Evolutionary conservation across 1,140 invertebrate genomes (phyloP), one percentile per base, ranked within the genome.

Genomic region (Rhyzopertha dominica): DNA sequence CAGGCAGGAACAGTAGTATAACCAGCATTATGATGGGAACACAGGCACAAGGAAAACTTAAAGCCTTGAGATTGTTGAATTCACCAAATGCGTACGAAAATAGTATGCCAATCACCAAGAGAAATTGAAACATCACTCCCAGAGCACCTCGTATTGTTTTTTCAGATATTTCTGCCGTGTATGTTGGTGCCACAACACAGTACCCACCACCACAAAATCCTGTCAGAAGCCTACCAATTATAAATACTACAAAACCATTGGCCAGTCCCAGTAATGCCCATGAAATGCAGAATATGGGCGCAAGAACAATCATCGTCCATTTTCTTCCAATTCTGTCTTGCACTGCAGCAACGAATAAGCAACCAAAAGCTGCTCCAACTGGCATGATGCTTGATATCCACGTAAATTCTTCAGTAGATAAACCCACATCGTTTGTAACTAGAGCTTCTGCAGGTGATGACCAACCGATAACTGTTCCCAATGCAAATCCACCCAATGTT

Each of bases 151-250:
- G 70, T 23, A 84, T 74, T 1, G 70, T 56, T 5, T 70, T 76
- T 38, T 83, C 77, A 0, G 78, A 73, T 5, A 80, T 80, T 66
- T 87, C 85, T 1, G 76, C 77, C 1, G 80, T 76, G 50, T 86
- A 88, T 44, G 83, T 67, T 1, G 83, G 82, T 0, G 74, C 77
- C 2, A 73, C 72, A 1, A 80, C 74, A 31, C 48, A 50, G 36
- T 37, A 44, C n/a, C 25, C 24, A n/a, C 42, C 48, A 23, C 29
- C 23, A 24, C 35, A 40, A 3, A 80, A 51, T 2, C 82, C 81
- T 16, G 75, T 73, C 2, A 84, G 69, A 36, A 85, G 75, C 19
- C 84, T 72, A 2, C 81, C 82, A 2, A 76, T 56, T 25, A 74
- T 77, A 12, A 81, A 70, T 65, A 81, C 74, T 1, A 62, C 53